Percentiles rank a stretch among this genome's conserved stretches.
Evolutionary conservation across 1,140 invertebrate species (phyloP).

Genomic region (Drosophila kohkoa): DNA sequence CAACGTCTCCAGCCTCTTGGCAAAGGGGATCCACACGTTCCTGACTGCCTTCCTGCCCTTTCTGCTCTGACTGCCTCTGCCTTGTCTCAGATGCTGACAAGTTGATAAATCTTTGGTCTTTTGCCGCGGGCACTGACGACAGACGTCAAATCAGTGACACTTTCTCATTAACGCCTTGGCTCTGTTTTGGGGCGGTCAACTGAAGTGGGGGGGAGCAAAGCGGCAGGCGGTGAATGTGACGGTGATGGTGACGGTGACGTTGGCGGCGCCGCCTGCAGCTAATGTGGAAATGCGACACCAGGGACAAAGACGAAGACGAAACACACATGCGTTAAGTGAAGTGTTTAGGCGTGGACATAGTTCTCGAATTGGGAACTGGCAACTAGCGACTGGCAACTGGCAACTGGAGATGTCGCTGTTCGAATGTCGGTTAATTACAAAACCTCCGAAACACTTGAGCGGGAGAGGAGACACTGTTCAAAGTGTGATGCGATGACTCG

Average conservation of each 20-base stretch:
- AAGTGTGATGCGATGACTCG: slow-evolving; percentile 40
- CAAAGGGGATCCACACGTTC: slow-evolving; percentile 19
- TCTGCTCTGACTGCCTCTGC: background rate
- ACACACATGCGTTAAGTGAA: slow-evolving; percentile 73
- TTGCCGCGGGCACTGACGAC: slow-evolving; percentile 58
- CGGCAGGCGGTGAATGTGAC: background rate
- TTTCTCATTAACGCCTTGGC: slow-evolving; percentile 73
- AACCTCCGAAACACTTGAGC: slow-evolving; percentile 53
- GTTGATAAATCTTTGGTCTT: slow-evolving; percentile 71
- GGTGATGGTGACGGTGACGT: background rate
- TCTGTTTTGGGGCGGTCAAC: slow-evolving; percentile 18
- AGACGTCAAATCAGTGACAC: slow-evolving; percentile 74
- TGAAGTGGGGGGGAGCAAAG: no score
- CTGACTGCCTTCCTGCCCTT: background rate
- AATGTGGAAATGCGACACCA: slow-evolving; percentile 69
- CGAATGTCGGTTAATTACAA: slow-evolving; percentile 83
- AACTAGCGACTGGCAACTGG: no score
- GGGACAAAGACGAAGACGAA: slow-evolving; percentile 11
- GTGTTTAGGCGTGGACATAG: slow-evolving; percentile 69
- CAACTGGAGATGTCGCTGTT: slow-evolving; percentile 53
- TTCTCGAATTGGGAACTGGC: background rate
- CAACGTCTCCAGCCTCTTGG: slow-evolving; percentile 8
- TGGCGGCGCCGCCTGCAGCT: slow-evolving; percentile 54
- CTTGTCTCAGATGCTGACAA: slow-evolving; percentile 59
- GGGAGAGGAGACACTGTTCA: background rate